Conservation (phyloP, 2,888 invertebrate genomes). For the Imbricaverruca yamaguchii region DNA sequence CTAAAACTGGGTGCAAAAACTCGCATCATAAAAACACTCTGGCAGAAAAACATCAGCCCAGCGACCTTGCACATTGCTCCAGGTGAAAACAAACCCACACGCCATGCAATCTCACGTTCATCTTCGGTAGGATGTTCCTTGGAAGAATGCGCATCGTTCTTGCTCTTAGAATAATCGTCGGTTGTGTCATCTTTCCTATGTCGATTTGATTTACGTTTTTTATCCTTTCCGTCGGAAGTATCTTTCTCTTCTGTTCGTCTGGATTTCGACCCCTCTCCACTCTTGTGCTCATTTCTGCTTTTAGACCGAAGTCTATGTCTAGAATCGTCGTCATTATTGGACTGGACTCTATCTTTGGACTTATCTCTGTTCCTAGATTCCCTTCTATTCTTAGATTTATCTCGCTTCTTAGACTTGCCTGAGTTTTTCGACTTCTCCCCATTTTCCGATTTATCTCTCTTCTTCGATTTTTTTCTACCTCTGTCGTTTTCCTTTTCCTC, state of each 20-base stretch:
- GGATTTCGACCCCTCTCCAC: no score
- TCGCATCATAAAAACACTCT: neutral
- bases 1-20: no score
- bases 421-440: neutral
- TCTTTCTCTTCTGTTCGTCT: no score
- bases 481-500: neutral
- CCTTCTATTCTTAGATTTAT: no score
- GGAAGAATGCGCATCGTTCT: neutral
- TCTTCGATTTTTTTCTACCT: constrained; percentile 22
- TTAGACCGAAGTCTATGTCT: no score
- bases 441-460: constrained; percentile 25
- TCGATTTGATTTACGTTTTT: constrained; percentile 25
- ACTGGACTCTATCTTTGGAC: no score
- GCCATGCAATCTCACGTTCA: constrained; percentile 3
- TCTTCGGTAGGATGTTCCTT: neutral
- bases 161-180: neutral
- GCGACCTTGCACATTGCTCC: neutral
- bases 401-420: no score
- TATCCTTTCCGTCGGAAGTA: no score
- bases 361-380: no score
- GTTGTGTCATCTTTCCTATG: constrained; percentile 25
- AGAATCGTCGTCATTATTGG: no score
- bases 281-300: no score
- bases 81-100: neutral
- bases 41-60: neutral